Evolutionary conservation across 64 coral and sea anemone genomes (phyloP), one percentile per base, ranked within the genome.

Genomic region (Dendronephthya gigantea): DNA sequence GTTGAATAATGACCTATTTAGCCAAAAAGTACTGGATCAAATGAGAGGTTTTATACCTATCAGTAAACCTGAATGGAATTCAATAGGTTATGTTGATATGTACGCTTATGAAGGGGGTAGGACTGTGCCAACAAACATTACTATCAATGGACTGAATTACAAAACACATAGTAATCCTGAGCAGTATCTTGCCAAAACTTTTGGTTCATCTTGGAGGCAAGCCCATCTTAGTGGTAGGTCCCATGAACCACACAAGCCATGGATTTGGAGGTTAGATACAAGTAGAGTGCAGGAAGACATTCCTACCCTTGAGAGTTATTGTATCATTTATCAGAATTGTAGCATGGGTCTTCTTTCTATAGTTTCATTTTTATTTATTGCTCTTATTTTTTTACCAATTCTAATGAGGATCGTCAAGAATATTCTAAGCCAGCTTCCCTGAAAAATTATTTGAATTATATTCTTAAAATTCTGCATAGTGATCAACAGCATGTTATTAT

Each of bases 41-140:
- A 79, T 94, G 22, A 49, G 43, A 39, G 66, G n/a, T 25, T 70
- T 76, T 79, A 28, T 88, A 39, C 89, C 68, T 9, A 72, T 88
- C 48, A 62, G 38, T n/a, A 65, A 29, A 25, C 55, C 55, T n/a
- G 35, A 52, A 13, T 94, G 92, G 92, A 56, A 83, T 56, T 40
- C 86, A 65, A 85, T 83, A 35, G 87, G 93, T 15, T 94, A 91
- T 81, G 55, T 91, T 10, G 93, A 94, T 35, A 89, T 94, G n/a
- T 91, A 94, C 40, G 68, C 83, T 1, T 83, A 69, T 41, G 83
- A 83, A 10, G 83, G 85, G 13, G 88, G 86, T 86, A 83, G 87
- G 84, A 89, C 91, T 30, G 84, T 36, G 1, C 91, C 86, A 13
- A 59, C 86, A 19, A 48, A 91, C 17, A 81, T 91, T 9, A 89